Percentiles rank a stretch among this genome's conserved stretches.
phyloP scores from a whole-genome alignment of 2,797 vertebrate species.

The Euthynnus affinis region DNA sequence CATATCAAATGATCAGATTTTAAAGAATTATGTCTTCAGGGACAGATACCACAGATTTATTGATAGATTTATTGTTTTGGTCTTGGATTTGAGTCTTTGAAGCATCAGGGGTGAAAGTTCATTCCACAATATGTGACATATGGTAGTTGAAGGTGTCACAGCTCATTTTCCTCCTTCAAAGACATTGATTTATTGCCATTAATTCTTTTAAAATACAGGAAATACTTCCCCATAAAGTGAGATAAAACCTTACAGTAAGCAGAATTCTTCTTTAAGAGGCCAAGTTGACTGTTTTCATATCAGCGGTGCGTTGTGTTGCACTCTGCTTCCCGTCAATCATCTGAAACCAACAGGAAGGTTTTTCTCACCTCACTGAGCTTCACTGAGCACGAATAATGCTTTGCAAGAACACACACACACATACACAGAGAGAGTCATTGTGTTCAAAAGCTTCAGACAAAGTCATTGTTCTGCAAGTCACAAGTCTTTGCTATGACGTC shows the following conservation, averaged over 20 bases:
- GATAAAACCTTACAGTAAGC: slow-evolving; percentile 9
- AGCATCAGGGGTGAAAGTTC: not conserved
- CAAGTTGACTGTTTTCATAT: not conserved
- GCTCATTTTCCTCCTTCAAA: not conserved
- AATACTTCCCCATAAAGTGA: not conserved
- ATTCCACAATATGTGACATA: not conserved
- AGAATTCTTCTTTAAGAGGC: not conserved
- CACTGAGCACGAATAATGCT: not conserved
- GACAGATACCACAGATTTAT: not conserved
- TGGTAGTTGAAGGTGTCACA: not conserved
- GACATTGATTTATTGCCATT: not conserved
- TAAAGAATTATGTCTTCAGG: not conserved
- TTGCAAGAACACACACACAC: slow-evolving; percentile 11
- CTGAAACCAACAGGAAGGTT: slow-evolving; percentile 34
- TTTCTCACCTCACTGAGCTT: slow-evolving; percentile 21
- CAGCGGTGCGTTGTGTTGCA: not conserved
- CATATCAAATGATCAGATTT: not conserved
- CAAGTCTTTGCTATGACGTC: not conserved
- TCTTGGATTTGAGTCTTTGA: not conserved
- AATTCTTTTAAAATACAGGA: slow-evolving; percentile 5
- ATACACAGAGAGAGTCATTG: too few relatives aligned
- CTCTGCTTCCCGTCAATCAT: slow-evolving; percentile 24
- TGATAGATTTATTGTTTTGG: not conserved
- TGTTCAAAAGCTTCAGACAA: slow-evolving; percentile 15
- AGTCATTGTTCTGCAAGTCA: not conserved